Evolutionary conservation across 2,797 vertebrate genomes (phyloP).

Genomic region (Cuculus canorus): DNA sequence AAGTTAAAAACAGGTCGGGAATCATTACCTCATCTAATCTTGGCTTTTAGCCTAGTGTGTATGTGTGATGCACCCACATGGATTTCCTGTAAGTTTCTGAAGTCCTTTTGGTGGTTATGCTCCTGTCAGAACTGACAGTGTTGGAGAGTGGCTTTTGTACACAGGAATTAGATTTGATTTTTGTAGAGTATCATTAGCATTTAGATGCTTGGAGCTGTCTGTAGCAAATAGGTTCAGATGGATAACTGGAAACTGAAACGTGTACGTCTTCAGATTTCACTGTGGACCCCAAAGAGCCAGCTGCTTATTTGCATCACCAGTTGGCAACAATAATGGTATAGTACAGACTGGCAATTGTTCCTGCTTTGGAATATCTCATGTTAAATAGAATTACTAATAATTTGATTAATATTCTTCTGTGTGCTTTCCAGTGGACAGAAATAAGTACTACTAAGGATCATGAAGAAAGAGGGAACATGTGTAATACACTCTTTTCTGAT

Average conservation of each 20-base stretch:
- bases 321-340: not conserved
- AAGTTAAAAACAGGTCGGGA: not conserved
- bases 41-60: not conserved
- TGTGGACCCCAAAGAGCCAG: not conserved
- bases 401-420: not conserved
- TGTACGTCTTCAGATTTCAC: not conserved
- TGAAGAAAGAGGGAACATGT: conserved; percentile 74
- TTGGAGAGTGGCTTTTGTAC: not conserved
- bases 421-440: conserved; percentile 77
- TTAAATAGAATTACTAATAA: not conserved
- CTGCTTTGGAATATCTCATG: not conserved
- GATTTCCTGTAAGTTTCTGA: not conserved
- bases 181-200: not conserved
- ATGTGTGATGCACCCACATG: not conserved
- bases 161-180: not conserved
- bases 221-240: not conserved
- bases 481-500: conserved; percentile 77
- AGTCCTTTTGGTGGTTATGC: not conserved
- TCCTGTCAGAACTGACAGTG: not conserved
- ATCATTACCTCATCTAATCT: not conserved
- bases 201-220: not conserved
- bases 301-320: not conserved
- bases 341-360: not conserved
- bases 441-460: conserved; percentile 75
- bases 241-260: not conserved